Base-by-base conservation (phyloP, 1,140 invertebrate species). In the Bemisia tabaci region DNA sequence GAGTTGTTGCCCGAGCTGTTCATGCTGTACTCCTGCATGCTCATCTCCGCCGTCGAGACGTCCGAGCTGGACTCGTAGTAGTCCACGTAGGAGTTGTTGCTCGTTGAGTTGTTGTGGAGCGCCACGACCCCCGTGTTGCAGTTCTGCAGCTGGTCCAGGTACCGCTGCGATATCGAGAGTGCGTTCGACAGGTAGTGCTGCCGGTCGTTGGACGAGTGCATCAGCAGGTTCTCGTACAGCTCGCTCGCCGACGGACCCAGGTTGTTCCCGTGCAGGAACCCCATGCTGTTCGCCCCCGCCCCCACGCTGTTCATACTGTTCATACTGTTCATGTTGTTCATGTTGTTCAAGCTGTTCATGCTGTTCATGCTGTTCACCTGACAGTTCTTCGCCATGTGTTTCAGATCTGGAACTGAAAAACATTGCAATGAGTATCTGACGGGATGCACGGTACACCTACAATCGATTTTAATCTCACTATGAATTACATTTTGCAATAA, bases 111-210 rank as follows among this genome's bases (percentile, higher is more conserved):
- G 33, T 48, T 48, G 17, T 17, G 17, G 17, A 48, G 33, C 5
- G 5, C 17, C 17, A 48, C 33, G 17, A 48, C 33, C 17, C 33
- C 33, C 17, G 33, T 48, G 33, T 48, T 48, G 17, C 33, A 48
- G 17, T 48, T 48, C 17, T 48, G 39, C 24, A 68, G 25, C 33
- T 70, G 68, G 12, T 70, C 67, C 17, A 70, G 65, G 64, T 70
- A 70, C 26, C 67, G 58, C 63, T 70, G 69, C 12, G 69, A 70
- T 59, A 70, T 70, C n/a, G 69, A 65, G 62, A 70, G 61, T 27
- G 67, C 67, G 33, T 68, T 68, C 17, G 60, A 61, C n/a, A 27
- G 23, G 60, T 23, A 22, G n/a, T 25, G n/a, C 11, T 25, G 60
- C n/a, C n/a, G 60, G 60, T 25, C 60, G n/a, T 61, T 48, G 33